phyloP scores from a whole-genome alignment of 2,797 vertebrate genomes.

The Amblyopsis hoosieri region DNA sequence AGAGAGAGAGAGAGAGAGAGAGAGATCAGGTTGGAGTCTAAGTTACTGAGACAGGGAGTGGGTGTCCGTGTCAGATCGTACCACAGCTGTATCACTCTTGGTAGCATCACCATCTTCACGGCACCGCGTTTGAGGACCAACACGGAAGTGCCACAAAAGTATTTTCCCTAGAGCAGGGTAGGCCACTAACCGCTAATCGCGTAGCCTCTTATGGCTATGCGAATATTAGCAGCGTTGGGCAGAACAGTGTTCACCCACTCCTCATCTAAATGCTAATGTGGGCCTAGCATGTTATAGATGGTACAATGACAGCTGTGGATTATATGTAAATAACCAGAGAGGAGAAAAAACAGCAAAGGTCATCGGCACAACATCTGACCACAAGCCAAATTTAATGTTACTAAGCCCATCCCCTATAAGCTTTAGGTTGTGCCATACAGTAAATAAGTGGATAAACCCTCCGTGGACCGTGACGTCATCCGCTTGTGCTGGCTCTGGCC shows the following conservation, averaged over 20 bases:
- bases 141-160: conserved; percentile 8
- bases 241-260: conserved; percentile 24
- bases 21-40: no score
- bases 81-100: conserved; percentile 26
- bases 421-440: no score
- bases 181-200: no score
- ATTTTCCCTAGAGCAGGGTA: no score
- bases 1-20: background rate
- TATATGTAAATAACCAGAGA: background rate
- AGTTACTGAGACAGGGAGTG: background rate
- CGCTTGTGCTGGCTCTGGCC: no score
- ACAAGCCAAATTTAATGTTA: background rate
- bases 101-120: conserved; percentile 11
- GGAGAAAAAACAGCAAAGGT: background rate
- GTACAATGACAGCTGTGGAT: conserved; percentile 8
- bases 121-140: no score
- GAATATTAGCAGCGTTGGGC: background rate
- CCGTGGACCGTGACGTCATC: no score
- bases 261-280: conserved; percentile 58
- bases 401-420: background rate
- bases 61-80: conserved; percentile 34
- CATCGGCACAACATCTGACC: conserved; percentile 5
- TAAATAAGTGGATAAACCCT: no score
- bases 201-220: background rate
- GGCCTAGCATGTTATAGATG: conserved; percentile 33